Evolutionary conservation across 2,888 invertebrate genomes (phyloP).

Genomic region (Microplitis deprimator): DNA sequence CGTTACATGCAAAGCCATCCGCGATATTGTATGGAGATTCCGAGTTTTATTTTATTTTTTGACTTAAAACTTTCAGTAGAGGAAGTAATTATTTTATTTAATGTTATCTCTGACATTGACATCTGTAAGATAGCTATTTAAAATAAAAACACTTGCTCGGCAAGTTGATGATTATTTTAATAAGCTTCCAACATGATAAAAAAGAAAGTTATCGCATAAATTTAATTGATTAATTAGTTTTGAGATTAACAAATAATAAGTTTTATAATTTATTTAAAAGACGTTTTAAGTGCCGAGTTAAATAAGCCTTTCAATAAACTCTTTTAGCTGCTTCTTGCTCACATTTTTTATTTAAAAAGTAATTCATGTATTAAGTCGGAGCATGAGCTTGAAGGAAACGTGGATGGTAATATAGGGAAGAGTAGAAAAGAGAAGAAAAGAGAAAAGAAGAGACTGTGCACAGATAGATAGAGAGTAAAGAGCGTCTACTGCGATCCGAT

Average conservation of each 20-base stretch:
- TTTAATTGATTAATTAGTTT: neutral
- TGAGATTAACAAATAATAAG: neutral
- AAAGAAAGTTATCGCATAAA: conserved; percentile 3
- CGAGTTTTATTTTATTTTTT: neutral
- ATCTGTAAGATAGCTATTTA: neutral
- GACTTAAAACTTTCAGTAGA: neutral
- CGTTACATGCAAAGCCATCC: too few relatives aligned
- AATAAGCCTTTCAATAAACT: neutral
- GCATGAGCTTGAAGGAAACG: neutral
- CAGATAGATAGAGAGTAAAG: conserved; percentile 30
- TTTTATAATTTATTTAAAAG: neutral
- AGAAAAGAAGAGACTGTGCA: conserved; percentile 20
- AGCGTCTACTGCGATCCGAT: conserved; percentile 36
- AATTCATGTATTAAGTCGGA: neutral
- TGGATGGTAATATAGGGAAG: conserved; percentile 27
- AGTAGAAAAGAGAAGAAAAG: conserved; percentile 23
- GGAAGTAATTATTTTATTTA: neutral
- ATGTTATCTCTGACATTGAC: neutral
- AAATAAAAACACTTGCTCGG: conserved; percentile 1
- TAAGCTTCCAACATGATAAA: neutral
- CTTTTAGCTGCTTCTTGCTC: neutral
- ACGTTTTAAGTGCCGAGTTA: neutral
- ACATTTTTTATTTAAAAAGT: neutral
- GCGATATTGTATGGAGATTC: too few relatives aligned
- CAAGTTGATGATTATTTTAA: conserved; percentile 6